Evolutionary conservation across 2,888 invertebrate genomes (phyloP).

Genomic region (Baronia brevicornis): DNA sequence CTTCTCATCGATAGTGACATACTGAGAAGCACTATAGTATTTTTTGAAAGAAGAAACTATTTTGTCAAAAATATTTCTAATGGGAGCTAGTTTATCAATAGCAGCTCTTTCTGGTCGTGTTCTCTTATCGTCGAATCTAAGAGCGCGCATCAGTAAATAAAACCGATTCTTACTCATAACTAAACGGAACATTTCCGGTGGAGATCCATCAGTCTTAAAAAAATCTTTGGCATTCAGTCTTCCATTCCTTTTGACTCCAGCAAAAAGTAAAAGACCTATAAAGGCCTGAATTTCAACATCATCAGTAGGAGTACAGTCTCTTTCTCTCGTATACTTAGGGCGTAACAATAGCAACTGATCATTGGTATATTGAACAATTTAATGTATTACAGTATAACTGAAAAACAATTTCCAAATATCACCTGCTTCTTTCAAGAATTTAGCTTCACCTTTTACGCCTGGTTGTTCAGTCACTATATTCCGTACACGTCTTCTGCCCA

Average conservation of each 20-base stretch:
- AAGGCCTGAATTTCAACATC: slow-evolving; percentile 14
- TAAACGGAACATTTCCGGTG: slow-evolving; percentile 17
- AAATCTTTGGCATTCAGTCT: too few species aligned
- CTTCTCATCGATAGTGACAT: slow-evolving; percentile 18
- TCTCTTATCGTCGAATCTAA: slow-evolving; percentile 14
- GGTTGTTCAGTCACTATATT: too few species aligned
- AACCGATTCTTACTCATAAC: slow-evolving; percentile 14
- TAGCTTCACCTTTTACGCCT: too few species aligned
- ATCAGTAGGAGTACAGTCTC: slow-evolving; percentile 14
- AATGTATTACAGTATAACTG: slow-evolving; percentile 3
- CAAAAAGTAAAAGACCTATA: slow-evolving; percentile 18
- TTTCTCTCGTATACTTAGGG: slow-evolving; percentile 12
- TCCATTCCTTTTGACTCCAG: too few species aligned
- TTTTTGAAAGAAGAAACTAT: slow-evolving; percentile 15
- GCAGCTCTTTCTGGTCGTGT: slow-evolving; percentile 8
- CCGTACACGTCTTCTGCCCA: too few species aligned
- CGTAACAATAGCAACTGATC: slow-evolving; percentile 6
- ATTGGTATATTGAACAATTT: slow-evolving; percentile 13
- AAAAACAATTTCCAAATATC: slow-evolving; percentile 15
- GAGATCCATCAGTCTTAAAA: too few species aligned
- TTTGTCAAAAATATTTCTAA: slow-evolving; percentile 17
- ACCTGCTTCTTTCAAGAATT: slow-evolving; percentile 14
- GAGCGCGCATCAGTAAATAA: slow-evolving; percentile 12
- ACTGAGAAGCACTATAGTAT: slow-evolving; percentile 16
- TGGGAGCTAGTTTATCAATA: slow-evolving; percentile 16